Conservation (phyloP, 2,797 vertebrate species). For the Poeciliopsis infans region DNA sequence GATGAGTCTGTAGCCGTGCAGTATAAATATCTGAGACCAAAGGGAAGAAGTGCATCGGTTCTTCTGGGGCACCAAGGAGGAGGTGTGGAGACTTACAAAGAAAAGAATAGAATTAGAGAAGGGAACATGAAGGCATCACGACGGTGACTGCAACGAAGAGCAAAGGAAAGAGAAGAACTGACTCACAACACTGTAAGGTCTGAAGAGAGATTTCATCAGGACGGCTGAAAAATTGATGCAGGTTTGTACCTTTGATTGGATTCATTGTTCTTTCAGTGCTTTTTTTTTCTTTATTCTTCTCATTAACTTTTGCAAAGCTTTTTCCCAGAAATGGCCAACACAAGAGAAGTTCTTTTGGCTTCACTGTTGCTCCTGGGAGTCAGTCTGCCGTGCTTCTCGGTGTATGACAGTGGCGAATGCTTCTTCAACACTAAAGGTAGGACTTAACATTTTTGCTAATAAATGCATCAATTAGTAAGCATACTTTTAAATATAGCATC, state of each 20-base stretch:
- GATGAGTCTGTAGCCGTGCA: conserved; percentile 31
- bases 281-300: not conserved
- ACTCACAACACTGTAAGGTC: conserved; percentile 4
- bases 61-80: conserved; percentile 19
- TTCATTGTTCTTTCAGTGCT: not conserved
- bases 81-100: conserved; percentile 12
- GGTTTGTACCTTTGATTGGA: conserved; percentile 19
- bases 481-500: not conserved
- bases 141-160: conserved; percentile 41
- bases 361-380: conserved; percentile 64
- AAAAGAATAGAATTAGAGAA: conserved; percentile 20
- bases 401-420: conserved; percentile 77
- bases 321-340: conserved; percentile 61
- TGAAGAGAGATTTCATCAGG: not conserved
- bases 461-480: not conserved
- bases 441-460: not conserved
- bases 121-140: conserved; percentile 14
- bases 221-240: conserved; percentile 10
- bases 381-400: conserved; percentile 58
- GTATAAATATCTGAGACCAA: conserved; percentile 74
- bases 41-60: conserved; percentile 38
- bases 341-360: conserved; percentile 52
- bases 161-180: conserved; percentile 8
- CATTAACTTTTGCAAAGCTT: not conserved
- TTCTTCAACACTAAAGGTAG: conserved; percentile 84